Evolutionary conservation across 2,888 invertebrate species (phyloP).

Genomic region (Zootermopsis nevadensis): DNA sequence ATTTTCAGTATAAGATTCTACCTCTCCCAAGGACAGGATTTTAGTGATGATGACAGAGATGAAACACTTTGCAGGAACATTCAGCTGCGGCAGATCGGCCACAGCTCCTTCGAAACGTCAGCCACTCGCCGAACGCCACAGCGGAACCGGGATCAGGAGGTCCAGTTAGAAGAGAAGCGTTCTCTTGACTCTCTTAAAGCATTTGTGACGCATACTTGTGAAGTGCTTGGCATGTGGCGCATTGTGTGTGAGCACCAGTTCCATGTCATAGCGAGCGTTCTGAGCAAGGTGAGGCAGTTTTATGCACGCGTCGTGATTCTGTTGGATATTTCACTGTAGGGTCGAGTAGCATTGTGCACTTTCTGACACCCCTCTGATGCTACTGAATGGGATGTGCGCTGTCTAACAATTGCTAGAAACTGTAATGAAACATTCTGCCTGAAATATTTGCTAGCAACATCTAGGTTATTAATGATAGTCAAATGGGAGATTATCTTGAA

Average conservation of each 20-base stretch:
- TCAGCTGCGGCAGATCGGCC: background rate
- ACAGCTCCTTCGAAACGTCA: slow-evolving; percentile 18
- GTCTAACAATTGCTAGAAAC: too few relatives aligned
- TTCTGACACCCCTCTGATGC: too few relatives aligned
- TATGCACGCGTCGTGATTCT: too few relatives aligned
- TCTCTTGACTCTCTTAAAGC: slow-evolving; percentile 81
- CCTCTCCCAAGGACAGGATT: background rate
- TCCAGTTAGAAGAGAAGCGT: slow-evolving; percentile 73
- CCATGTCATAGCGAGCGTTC: slow-evolving; percentile 77
- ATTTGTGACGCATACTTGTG: slow-evolving; percentile 82
- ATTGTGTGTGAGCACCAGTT: slow-evolving; percentile 93
- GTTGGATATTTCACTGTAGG: too few relatives aligned
- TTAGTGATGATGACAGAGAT: background rate
- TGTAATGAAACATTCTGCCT: too few relatives aligned
- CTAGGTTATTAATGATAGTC: too few relatives aligned
- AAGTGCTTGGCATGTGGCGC: slow-evolving; percentile 93
- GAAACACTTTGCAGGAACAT: slow-evolving; percentile 11
- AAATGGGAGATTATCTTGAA: too few relatives aligned
- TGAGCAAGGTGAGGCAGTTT: slow-evolving; percentile 66
- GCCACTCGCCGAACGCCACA: background rate
- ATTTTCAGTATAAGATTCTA: too few relatives aligned
- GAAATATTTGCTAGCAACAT: too few relatives aligned
- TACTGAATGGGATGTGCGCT: too few relatives aligned
- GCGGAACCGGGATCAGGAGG: slow-evolving; percentile 52
- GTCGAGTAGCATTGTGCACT: too few relatives aligned